A percentile compares a stretch with the other conserved stretches of the same genome.
Evolutionary conservation across 2,888 invertebrate genomes (phyloP).

Genomic region (Drosophila demipolita): DNA sequence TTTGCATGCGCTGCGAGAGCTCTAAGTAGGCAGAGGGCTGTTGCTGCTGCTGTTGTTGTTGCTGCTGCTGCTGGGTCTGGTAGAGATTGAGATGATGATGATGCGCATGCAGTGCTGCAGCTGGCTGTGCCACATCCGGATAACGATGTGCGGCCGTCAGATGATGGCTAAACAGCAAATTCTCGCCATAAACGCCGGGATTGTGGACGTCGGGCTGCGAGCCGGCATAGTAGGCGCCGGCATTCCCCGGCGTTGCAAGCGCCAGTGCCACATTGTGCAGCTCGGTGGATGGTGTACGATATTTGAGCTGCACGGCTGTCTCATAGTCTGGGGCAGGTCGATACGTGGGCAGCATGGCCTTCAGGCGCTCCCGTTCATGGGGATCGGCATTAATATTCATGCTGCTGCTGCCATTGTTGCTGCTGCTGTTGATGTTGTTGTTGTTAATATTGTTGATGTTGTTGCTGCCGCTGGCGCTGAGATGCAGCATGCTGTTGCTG

Average conservation of each 20-base stretch:
- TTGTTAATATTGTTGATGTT: slow-evolving; percentile 48
- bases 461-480: slow-evolving; percentile 61
- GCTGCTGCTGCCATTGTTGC: slow-evolving; percentile 53
- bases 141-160: slow-evolving; percentile 85
- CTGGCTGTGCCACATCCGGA: slow-evolving; percentile 89
- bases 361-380: slow-evolving; percentile 86
- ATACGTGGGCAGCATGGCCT: slow-evolving; percentile 93
- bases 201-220: slow-evolving; percentile 92
- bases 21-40: slow-evolving; percentile 76
- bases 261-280: slow-evolving; percentile 80
- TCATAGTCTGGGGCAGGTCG: slow-evolving; percentile 98
- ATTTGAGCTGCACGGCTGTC: slow-evolving; percentile 93
- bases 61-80: slow-evolving; percentile 65
- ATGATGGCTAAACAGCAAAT: slow-evolving; percentile 77
- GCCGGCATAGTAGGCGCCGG: slow-evolving; percentile 85
- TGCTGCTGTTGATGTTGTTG: slow-evolving; percentile 59
- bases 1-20: slow-evolving; percentile 83
- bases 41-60: slow-evolving; percentile 50
- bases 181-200: slow-evolving; percentile 74
- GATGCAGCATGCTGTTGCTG: slow-evolving; percentile 72
- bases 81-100: slow-evolving; percentile 74
- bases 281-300: slow-evolving; percentile 87
- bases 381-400: slow-evolving; percentile 57
- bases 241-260: slow-evolving; percentile 64
- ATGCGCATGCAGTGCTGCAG: slow-evolving; percentile 82